Base-by-base conservation (phyloP, 2,888 invertebrate species). In the Leptopilina syphax region DNA sequence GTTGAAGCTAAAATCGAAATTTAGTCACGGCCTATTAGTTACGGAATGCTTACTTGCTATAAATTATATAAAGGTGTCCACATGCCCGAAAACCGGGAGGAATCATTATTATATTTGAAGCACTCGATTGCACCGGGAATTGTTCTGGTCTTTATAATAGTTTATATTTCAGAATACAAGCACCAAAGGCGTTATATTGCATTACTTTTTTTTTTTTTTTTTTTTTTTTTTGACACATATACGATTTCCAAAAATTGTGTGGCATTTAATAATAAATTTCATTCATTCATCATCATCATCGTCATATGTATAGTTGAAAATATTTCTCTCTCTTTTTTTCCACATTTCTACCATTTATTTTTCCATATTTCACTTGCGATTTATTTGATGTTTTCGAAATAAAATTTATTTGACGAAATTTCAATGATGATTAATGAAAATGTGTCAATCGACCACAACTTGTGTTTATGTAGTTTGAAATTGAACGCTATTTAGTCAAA, bases 11-110 rank as follows among this genome's bases (percentile, higher is more conserved):
- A 85, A 83, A 77, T 82, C 81, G 80, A 83, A 82, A 84, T 90
- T 91, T 91, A 87, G 90, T 85, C 86, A 91, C 87, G 91, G 84
- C 82, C 80, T 67, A 86, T 91, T 90, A 90, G 91, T 87, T 88
- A 91, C 89, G 82, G 81, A 80, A 65, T 81, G 81, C 82, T 79
- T 82, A 80, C 70, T 77, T 76, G 76, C 82, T 70, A 82, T 83
- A 77, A 82, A 84, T 83, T 80, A 79, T 80, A 79, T 81, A 83
- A 80, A 82, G 79, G 84, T 73, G 73, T 34, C 73, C 54, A 12
- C 50, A 34, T 73, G 41, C 18, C 34, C n/a, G 57, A 57, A 73
- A 54, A 73, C 27, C 73, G 57, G 73, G 57, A 60, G 73, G 73
- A 73, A 54, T 73, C 70, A 50, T 34, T 27, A 50, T 34, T 3